Percentiles rank a stretch among this genome's conserved stretches.
phyloP scores from a whole-genome alignment of 2,113 vertebrate genomes.

The Diadophis punctatus region DNA sequence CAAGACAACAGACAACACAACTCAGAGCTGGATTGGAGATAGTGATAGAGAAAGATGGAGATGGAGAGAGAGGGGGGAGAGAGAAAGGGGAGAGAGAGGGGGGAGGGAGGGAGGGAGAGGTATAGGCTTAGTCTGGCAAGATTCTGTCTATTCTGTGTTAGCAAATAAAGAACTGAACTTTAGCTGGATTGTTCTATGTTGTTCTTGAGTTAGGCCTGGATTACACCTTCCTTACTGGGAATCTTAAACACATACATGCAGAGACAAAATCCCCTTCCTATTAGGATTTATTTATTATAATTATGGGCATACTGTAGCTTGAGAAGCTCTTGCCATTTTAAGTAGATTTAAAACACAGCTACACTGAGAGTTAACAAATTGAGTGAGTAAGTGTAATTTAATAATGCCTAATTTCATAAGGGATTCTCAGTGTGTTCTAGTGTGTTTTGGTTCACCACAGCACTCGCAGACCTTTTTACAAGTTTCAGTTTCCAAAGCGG shows the following conservation, averaged over 20 bases:
- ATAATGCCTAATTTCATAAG: not conserved
- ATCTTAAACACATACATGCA: not conserved
- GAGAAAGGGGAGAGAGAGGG: too few relatives aligned
- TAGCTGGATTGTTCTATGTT: too few relatives aligned
- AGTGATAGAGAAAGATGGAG: not conserved
- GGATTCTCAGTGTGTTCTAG: not conserved
- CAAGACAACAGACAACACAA: not conserved
- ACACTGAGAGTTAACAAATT: accelerated
- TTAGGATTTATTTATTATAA: not conserved
- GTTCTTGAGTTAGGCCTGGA: too few relatives aligned
- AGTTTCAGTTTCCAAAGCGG: not conserved
- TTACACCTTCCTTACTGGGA: not conserved
- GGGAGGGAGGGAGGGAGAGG: accelerated
- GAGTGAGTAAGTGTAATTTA: not conserved
- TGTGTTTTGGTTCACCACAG: not conserved
- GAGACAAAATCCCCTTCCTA: not conserved
- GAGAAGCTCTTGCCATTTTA: not conserved
- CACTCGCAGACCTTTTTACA: not conserved
- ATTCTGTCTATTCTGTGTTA: too few relatives aligned
- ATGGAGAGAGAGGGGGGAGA: too few relatives aligned
- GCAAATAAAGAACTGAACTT: too few relatives aligned
- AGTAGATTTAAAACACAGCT: not conserved
- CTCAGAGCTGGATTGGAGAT: not conserved
- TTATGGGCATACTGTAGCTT: not conserved
- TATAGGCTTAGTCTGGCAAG: too few relatives aligned